These are phyloP conservation scores for Liposcelis brunnea DNA, from an alignment of 2,888 invertebrate species.

Conservation along the genomic window DNA sequence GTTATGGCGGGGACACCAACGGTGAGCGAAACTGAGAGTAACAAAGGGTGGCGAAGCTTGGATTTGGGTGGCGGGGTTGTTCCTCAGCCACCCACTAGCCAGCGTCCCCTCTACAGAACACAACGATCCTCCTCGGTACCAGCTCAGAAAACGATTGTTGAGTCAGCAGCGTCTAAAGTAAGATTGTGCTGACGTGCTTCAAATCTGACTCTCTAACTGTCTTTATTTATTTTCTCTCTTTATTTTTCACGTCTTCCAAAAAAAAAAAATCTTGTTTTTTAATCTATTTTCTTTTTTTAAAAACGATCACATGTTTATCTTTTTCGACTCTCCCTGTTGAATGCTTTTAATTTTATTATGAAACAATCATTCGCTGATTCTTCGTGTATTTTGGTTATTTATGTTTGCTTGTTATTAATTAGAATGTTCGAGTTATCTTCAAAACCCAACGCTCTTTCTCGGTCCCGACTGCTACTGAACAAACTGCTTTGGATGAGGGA, in stretches of 20 bases:
- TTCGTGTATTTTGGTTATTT: no score
- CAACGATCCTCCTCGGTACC: conserved; percentile 48
- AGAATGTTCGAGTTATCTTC: no score
- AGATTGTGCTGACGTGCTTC: conserved; percentile 17
- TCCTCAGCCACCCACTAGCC: conserved; percentile 26
- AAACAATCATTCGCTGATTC: background rate
- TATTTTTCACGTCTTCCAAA: background rate
- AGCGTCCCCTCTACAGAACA: conserved; percentile 37
- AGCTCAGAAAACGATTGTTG: background rate
- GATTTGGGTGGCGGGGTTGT: conserved; percentile 28
- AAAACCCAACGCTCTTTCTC: no score
- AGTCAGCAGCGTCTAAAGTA: conserved; percentile 23
- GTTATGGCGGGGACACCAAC: conserved; percentile 23
- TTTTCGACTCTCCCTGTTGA: background rate
- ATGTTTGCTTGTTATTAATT: no score
- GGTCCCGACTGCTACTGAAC: no score
- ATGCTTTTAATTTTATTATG: conserved; percentile 11
- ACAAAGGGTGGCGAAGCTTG: conserved; percentile 35
- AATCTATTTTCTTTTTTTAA: conserved; percentile 1
- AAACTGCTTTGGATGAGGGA: no score
- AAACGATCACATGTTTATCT: no score
- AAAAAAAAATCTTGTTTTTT: background rate
- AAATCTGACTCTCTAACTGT: conserved; percentile 10
- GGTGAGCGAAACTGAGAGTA: conserved; percentile 13
- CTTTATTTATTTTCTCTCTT: conserved; percentile 1